These are phyloP conservation scores for Strigamia maritima DNA, from an alignment of 2,888 invertebrate species.

Conservation along the genomic window DNA sequence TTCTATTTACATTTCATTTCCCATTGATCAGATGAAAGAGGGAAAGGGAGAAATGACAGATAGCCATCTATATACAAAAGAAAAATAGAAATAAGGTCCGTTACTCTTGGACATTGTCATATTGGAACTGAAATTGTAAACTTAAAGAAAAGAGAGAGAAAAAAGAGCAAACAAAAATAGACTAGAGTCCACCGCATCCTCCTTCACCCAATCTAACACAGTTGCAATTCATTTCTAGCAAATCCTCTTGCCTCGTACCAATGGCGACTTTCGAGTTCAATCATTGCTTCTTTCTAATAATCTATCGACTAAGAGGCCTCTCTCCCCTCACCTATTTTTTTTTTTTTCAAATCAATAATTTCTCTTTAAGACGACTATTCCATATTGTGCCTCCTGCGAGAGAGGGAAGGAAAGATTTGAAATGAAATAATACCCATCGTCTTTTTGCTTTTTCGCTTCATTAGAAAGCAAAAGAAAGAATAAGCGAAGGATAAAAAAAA, in stretches of 20 bases:
- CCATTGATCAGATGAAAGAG: constrained; percentile 1
- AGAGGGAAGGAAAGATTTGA: neutral
- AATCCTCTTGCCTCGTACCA: neutral
- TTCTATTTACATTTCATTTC: constrained; percentile 19
- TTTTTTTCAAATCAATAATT: constrained; percentile 21
- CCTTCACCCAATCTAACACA: neutral
- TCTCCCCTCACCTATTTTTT: neutral
- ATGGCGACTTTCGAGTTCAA: constrained; percentile 17
- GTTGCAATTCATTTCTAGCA: constrained; percentile 11
- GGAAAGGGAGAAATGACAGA: constrained; percentile 3
- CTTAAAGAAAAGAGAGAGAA: neutral
- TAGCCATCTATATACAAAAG: neutral
- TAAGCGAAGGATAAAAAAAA: neutral
- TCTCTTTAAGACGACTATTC: neutral
- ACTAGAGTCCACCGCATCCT: neutral
- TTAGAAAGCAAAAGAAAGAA: constrained; percentile 11
- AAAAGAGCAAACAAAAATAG: neutral
- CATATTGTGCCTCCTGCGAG: neutral
- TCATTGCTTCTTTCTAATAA: constrained; percentile 6
- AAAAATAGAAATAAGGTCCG: neutral
- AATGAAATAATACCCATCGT: constrained; percentile 10
- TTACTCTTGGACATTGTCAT: neutral
- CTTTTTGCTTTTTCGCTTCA: constrained; percentile 12
- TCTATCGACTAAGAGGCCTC: neutral
- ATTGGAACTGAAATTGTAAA: neutral